phyloP scores from a whole-genome alignment of 2,797 vertebrate genomes.

The Clamator glandarius region DNA sequence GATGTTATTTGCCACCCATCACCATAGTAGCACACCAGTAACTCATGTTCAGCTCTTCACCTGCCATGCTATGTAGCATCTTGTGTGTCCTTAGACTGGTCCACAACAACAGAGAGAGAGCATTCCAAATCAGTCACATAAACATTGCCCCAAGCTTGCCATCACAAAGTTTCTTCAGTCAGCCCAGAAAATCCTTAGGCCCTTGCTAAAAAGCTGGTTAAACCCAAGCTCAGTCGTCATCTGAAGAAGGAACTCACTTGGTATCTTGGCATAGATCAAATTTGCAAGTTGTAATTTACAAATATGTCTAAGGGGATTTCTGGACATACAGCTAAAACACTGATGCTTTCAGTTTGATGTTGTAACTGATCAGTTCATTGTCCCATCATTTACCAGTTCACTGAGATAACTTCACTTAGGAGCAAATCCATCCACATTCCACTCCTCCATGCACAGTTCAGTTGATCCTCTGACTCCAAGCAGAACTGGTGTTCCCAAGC shows the following conservation, averaged over 20 bases:
- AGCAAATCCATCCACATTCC: background rate
- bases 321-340: background rate
- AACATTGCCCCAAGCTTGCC: background rate
- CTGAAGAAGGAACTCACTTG: background rate
- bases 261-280: background rate
- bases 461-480: background rate
- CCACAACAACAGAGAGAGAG: background rate
- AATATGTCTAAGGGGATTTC: background rate
- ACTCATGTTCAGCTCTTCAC: background rate
- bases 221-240: background rate
- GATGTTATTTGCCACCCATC: no score
- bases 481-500: background rate
- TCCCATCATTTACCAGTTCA: background rate
- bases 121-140: background rate
- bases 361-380: background rate
- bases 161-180: background rate
- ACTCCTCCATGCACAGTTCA: background rate
- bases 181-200: background rate
- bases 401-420: background rate
- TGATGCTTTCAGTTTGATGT: background rate
- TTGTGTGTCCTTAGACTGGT: background rate
- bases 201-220: background rate
- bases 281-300: background rate
- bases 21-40: background rate
- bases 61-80: background rate